Base-by-base conservation (phyloP, 2,797 vertebrate species). In the Eutrigla gurnardus region DNA sequence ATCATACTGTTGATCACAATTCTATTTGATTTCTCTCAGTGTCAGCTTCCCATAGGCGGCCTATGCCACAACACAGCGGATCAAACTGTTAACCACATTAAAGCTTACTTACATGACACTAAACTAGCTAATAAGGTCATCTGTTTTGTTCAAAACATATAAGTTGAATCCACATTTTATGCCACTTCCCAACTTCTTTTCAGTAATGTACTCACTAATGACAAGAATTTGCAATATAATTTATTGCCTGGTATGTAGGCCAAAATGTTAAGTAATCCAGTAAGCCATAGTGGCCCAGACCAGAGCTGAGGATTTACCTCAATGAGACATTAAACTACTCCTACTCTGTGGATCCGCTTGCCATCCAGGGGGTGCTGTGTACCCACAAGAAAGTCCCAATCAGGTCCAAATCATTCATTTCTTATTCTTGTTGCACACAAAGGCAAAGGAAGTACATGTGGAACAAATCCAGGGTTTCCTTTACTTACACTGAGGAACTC, bases 191-290 rank as follows among this genome's bases (percentile, higher is more conserved):
- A 37, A 12, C 33, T 33, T 46, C 14, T 55, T 60, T 46, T 65
- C 17, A 32, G 39, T 47, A 32, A 55, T 57, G 5, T 15, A 5
- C 25, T 59, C 14, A 18, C 17, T 42, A 40, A 50, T 68, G 49
- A 25, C 15, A 66, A 18, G 11, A 64, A 61, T 81, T 35, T 69
- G 62, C 17, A 61, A 53, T 70, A 57, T 79, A 13, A 71, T 80
- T 68, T 73, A 65, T 60, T 58, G 59, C 37, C n/a, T 83, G 77
- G 72, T 88, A 89, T 86, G 77, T 83, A 86, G 78, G 75, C 62
- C 71, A 88, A 73, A 81, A 50, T 58, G 46, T 77, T 43, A 68
- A 81, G 58, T 83, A 78, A 89, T 83, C 82, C 74, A 63, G 68
- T 86, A 86, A 88, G 63, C 71, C 71, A 77, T 74, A 76, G 73